Evolutionary conservation across 1,140 invertebrate species (phyloP), one percentile per base, ranked within the genome.

Genomic region (Cydia amplana): DNA sequence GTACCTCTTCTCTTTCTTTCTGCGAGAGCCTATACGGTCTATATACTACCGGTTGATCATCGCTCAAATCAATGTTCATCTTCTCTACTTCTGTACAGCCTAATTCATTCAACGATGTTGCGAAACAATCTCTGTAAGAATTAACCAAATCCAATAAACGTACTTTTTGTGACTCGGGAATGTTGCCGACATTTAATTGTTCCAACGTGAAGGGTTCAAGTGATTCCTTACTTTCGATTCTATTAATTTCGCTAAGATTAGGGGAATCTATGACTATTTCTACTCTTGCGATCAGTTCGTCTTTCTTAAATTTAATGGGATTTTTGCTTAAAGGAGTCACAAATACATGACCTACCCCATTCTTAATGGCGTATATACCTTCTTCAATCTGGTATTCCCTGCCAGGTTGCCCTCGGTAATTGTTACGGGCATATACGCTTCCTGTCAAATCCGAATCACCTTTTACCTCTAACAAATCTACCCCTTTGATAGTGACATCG

Each of bases 81-180:
- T 74, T 64, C 36, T 74, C 73, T 20, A 64, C 2, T 7, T 64
- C 36, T 10, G 73, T 74, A 46, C 73, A 74, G 2, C 73, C 73
- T 64, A 74, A 74, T 12, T 74, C 73, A 12, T 46, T 5, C n/a
- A 74, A 20, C 6, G 55, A 63, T 4, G 60, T 74, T 5, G 73
- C 73, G 60, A 74, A 74, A 74, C 73, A 74, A 40, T 74, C 73
- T n/a, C 73, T 20, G n/a, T 64, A 74, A 18, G 4, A 18, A 20
- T 74, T 74, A 9, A 74, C 12, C 36, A 74, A 74, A 74, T 74
- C n/a, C 6, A 74, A 40, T 2, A 74, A 23, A 10, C 43, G n/a
- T 18, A 9, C 7, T 74, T 74, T 74, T 40, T 74, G 28, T n/a
- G 20, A 7, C 2, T 64, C n/a, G 28, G 73, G 4, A 20, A 74